A percentile compares a stretch with the other conserved stretches of the same genome.
Conservation (phyloP, 2,797 vertebrate genomes). For the Gymnopithys bicolor region DNA sequence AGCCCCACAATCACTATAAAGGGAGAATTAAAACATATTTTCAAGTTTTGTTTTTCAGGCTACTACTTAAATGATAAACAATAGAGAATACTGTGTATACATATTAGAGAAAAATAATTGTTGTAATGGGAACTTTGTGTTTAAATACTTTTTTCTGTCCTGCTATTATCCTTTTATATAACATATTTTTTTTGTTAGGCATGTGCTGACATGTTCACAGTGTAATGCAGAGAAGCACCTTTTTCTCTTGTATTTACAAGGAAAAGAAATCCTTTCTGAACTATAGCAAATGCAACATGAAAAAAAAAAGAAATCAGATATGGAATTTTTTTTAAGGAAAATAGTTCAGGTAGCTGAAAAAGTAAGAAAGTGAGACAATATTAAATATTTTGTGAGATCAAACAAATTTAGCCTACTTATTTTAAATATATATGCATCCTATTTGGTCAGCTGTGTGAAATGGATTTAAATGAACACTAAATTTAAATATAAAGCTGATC, state of each 20-base stretch:
- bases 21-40: background rate
- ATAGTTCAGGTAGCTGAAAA: background rate
- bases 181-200: background rate
- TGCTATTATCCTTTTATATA: background rate
- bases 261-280: background rate
- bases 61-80: background rate
- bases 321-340: background rate
- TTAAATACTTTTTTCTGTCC: slow-evolving; percentile 3
- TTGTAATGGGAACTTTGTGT: background rate
- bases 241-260: background rate
- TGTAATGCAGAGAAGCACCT: background rate
- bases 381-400: background rate
- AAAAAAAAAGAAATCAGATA: background rate
- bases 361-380: background rate
- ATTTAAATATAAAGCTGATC: background rate
- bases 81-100: background rate
- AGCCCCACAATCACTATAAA: background rate
- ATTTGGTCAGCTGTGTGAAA: background rate
- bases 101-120: background rate
- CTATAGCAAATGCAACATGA: background rate
- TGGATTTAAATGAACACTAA: background rate
- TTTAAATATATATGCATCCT: background rate
- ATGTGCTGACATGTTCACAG: background rate
- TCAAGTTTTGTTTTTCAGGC: slow-evolving; percentile 1
- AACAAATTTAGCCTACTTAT: background rate